These are phyloP conservation scores for Caenorhabditis auriculariae DNA, from an alignment of 2,888 invertebrate species.

Conservation along the genomic window DNA sequence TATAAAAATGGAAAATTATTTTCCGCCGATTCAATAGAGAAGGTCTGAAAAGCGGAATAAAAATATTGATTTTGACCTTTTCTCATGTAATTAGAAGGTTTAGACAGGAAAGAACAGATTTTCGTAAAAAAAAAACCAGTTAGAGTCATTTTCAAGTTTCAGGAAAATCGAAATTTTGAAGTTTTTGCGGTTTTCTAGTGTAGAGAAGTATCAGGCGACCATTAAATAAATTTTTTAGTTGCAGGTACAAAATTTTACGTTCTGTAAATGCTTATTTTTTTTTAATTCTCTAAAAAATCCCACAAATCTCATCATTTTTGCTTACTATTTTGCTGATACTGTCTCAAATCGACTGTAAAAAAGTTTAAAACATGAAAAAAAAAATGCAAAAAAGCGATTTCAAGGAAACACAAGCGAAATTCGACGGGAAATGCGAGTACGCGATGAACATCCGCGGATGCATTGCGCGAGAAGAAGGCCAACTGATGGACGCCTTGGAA, in stretches of 20 bases:
- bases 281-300: not conserved
- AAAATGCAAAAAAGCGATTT: not conserved
- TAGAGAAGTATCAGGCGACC: not conserved
- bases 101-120: no score
- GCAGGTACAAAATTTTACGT: not conserved
- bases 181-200: not conserved
- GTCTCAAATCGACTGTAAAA: not conserved
- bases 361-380: not conserved
- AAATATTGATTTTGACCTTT: no score
- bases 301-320: not conserved
- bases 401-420: conserved; percentile 41
- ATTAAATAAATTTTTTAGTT: not conserved
- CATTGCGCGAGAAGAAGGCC: conserved; percentile 52
- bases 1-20: no score
- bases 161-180: not conserved
- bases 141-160: not conserved
- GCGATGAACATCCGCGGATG: conserved; percentile 46
- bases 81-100: no score
- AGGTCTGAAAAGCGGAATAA: no score
- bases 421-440: conserved; percentile 41
- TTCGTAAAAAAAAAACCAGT: no score
- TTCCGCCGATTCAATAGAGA: no score
- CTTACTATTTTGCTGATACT: not conserved
- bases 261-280: not conserved
- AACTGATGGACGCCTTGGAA: conserved; percentile 48